Base-by-base conservation (phyloP, 2,797 vertebrate species). In the Pseudochirops cupreus region DNA sequence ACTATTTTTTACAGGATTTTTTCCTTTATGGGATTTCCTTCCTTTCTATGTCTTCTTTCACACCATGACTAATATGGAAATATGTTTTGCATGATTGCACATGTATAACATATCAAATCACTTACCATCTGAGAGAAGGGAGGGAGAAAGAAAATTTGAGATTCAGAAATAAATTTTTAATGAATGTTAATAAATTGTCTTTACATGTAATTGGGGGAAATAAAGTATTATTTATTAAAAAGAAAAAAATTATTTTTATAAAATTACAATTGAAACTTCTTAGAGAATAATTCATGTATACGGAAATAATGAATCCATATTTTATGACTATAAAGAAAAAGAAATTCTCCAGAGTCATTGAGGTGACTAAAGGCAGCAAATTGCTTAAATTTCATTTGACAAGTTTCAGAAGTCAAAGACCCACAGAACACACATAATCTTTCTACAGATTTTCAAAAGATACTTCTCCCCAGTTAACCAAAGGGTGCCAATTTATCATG, bases 371-470 rank as follows among this genome's bases (percentile, higher is more conserved):
- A 90, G 5, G 9, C 91, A 93, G 21, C 16, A 93, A 39, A 82
- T 91, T 95, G 39, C 90, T 59, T 57, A 97, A 50, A 58, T 92
- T 94, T 21, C 10, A 93, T 95, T 94, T 55, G 92, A 91, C 94
- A 93, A 6, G 62, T 92, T 96, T 96, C 90, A 91, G 54, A 59
- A 94, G 62, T 67, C 31, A 67, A 67, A 67, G 33, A 67, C 14
- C 56, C 58, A 93, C 92, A 4, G 55, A 26, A 92, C 13, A 93
- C 82, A 50, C 94, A 3, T 50, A 95, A 87, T 39, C 53, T 96
- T 39, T 93, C 95, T 91, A 93, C 7, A 94, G 12, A 91, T 56
- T 92, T 91, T 90, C 91, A 91, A 91, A 14, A 87, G 26, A 53
- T 55, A 18, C 91, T 11, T 93, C 92, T 95, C 92, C 82, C 29